Evolutionary conservation across 30 jellyfish, hydroid and myxozoan species (phyloP).

Genomic region (Pelagia noctiluca): DNA sequence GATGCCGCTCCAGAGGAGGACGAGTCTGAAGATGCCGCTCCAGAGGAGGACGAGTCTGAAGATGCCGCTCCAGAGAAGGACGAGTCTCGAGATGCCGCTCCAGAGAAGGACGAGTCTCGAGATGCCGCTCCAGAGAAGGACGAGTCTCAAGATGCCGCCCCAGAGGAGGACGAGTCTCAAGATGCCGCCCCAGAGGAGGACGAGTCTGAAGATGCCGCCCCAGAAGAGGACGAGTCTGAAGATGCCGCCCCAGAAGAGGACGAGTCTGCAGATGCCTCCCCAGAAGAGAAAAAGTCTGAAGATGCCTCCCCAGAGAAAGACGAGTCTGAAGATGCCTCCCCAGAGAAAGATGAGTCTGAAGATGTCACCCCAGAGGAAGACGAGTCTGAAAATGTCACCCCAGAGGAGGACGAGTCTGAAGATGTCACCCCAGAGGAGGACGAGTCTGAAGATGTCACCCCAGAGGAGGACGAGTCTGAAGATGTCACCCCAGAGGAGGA

Average conservation of each 20-base stretch:
- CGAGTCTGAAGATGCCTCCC: conserved; percentile 46
- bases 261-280: conserved; percentile 18
- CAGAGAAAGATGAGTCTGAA: conserved; percentile 55
- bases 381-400: conserved; percentile 35
- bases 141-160: conserved; percentile 20
- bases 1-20: conserved; percentile 18
- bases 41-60: conserved; percentile 52
- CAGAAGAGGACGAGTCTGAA: conserved; percentile 13
- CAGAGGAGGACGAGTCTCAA: conserved; percentile 40
- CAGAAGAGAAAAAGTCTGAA: conserved; percentile 34
- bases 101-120: neutral
- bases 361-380: conserved; percentile 68
- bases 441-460: conserved; percentile 22
- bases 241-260: conserved; percentile 56
- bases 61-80: conserved; percentile 60
- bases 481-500: conserved; percentile 24
- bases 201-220: conserved; percentile 15
- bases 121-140: conserved; percentile 44
- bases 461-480: conserved; percentile 27
- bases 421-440: no score
- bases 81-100: conserved; percentile 38
- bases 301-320: conserved; percentile 27
- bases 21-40: conserved; percentile 7
- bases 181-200: conserved; percentile 34
- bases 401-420: conserved; percentile 33